Conservation (phyloP, 2,888 invertebrate species). For the Odontothrips loti region DNA sequence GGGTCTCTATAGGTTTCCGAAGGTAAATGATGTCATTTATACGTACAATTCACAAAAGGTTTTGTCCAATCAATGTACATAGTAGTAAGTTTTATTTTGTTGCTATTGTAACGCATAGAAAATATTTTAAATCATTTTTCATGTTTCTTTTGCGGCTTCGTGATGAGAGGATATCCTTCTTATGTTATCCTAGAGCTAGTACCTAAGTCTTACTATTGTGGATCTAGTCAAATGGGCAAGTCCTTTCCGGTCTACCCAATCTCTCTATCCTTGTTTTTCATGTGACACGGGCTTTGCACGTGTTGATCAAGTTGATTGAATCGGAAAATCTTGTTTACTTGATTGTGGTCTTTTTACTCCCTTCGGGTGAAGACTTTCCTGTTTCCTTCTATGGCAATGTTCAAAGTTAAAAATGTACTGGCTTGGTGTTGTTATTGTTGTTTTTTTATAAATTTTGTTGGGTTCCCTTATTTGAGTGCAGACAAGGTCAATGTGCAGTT, state of each 20-base stretch:
- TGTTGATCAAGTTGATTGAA: not conserved
- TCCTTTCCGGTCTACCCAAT: not conserved
- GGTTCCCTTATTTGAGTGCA: not conserved
- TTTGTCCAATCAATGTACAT: conserved; percentile 25
- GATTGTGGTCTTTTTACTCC: not conserved
- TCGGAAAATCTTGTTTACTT: not conserved
- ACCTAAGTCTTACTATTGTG: conserved; percentile 12
- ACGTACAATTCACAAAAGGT: conserved; percentile 14
- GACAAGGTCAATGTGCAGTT: not conserved
- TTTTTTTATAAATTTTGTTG: not conserved
- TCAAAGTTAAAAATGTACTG: not conserved
- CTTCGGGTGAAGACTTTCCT: not conserved
- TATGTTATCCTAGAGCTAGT: conserved; percentile 19
- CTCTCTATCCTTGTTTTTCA: conserved; percentile 17
- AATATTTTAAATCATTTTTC: conserved; percentile 24
- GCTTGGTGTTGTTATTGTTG: conserved; percentile 13
- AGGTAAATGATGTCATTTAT: not conserved
- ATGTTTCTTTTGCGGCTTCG: conserved; percentile 22
- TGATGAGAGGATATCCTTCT: conserved; percentile 15
- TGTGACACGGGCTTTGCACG: not conserved
- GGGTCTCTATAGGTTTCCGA: no score
- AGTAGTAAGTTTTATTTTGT: conserved; percentile 25
- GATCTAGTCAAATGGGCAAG: conserved; percentile 8
- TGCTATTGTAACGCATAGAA: conserved; percentile 20
- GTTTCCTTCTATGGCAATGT: not conserved